Conservation (phyloP, 2,888 invertebrate genomes). For the Andrena praecox region DNA sequence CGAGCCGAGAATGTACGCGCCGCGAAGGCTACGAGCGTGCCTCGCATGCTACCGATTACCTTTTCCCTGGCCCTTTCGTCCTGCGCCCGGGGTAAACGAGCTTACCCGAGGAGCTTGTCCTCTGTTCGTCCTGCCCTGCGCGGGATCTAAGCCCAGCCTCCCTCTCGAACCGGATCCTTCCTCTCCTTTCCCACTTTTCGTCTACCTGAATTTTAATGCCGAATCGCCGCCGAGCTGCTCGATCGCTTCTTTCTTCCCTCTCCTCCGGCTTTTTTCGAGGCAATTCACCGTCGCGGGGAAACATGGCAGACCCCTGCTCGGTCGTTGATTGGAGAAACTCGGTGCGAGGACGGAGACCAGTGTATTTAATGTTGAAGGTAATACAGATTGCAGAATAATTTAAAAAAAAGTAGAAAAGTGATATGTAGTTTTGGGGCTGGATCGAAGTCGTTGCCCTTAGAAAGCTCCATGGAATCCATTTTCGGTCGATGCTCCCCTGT, state of each 20-base stretch:
- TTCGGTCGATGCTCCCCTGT: neutral
- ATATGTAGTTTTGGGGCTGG: neutral
- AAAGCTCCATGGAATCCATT: neutral
- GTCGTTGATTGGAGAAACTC: neutral
- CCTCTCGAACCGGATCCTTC: conserved; percentile 49
- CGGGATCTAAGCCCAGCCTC: conserved; percentile 23
- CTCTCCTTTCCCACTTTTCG: conserved; percentile 47
- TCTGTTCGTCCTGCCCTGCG: conserved; percentile 51
- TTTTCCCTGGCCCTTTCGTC: conserved; percentile 65
- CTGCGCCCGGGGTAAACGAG: conserved; percentile 53
- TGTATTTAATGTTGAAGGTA: no score
- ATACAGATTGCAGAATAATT: no score
- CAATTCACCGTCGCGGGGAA: neutral
- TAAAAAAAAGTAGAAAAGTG: neutral
- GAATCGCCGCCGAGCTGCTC: conserved; percentile 54
- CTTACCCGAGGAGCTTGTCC: conserved; percentile 30
- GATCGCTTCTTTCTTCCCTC: neutral
- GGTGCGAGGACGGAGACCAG: neutral
- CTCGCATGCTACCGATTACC: conserved; percentile 79
- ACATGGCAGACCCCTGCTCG: conserved; percentile 30
- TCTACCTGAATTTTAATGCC: conserved; percentile 67
- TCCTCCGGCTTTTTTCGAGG: neutral
- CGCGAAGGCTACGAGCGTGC: conserved; percentile 74
- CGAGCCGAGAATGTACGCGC: conserved; percentile 76
- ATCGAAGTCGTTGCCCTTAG: neutral